phyloP scores from a whole-genome alignment of 1,140 invertebrate species.

The Ceratosolen solmsi region DNA sequence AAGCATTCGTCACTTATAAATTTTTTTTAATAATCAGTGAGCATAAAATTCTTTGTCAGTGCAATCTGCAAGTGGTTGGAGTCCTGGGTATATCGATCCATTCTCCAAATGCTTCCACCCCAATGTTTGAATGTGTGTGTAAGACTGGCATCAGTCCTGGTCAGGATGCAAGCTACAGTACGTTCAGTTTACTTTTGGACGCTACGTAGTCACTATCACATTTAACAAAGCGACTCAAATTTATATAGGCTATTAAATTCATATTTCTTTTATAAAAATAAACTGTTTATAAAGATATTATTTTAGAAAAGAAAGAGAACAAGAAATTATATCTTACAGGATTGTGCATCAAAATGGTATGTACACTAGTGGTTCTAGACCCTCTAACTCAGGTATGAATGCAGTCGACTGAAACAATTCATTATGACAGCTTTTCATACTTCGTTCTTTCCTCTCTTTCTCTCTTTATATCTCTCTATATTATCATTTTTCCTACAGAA shows the following conservation, averaged over 20 bases:
- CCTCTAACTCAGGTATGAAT: constrained; percentile 63
- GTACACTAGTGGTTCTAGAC: constrained; percentile 56
- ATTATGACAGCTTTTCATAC: constrained; percentile 72
- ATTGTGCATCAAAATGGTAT: constrained; percentile 64
- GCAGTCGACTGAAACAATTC: constrained; percentile 65
- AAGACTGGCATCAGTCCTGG: constrained; percentile 66
- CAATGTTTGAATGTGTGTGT: constrained; percentile 52
- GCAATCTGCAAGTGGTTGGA: constrained; percentile 44
- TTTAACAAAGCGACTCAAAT: constrained; percentile 35
- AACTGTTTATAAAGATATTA: constrained; percentile 21
- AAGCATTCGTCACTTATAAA: no score
- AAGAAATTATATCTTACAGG: constrained; percentile 37
- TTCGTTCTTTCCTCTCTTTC: constrained; percentile 58
- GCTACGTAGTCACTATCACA: constrained; percentile 31
- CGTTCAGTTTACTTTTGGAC: constrained; percentile 63
- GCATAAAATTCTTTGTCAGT: constrained; percentile 43
- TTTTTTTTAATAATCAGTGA: constrained; percentile 19
- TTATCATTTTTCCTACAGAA: constrained; percentile 24
- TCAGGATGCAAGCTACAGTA: constrained; percentile 66
- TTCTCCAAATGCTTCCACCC: constrained; percentile 56
- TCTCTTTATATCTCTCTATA: constrained; percentile 51
- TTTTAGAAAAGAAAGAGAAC: constrained; percentile 43
- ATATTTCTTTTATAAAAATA: constrained; percentile 38
- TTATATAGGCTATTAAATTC: constrained; percentile 39
- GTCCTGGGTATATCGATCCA: constrained; percentile 54